Percentiles rank a stretch among this genome's conserved stretches.
These are phyloP conservation scores for Anguilla rostrata DNA, from an alignment of 2,113 vertebrate species.

Conservation along the genomic window DNA sequence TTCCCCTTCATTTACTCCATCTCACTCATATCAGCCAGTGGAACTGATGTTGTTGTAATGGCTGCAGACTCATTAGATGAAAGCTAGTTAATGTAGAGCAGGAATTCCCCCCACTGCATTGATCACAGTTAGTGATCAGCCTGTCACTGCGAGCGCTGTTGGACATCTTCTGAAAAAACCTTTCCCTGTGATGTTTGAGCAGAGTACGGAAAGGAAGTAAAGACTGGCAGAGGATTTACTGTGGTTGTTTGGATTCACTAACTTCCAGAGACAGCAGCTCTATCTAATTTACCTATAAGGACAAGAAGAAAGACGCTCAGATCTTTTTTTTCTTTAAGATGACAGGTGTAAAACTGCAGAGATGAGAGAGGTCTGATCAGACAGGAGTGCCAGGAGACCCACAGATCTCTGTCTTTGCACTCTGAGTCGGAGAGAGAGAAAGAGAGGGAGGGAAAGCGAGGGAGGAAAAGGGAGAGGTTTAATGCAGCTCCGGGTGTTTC, in stretches of 20 bases:
- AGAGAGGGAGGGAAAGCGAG: background rate
- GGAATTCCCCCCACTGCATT: background rate
- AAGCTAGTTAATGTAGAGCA: background rate
- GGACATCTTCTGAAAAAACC: background rate
- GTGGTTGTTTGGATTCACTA: background rate
- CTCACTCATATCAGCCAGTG: background rate
- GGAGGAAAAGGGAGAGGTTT: background rate
- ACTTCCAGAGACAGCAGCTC: slow-evolving; percentile 13
- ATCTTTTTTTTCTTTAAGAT: slow-evolving; percentile 19
- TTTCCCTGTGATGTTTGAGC: background rate
- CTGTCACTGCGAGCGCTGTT: background rate
- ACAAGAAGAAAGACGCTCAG: slow-evolving; percentile 23
- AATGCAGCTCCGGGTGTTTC: background rate
- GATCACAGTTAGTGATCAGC: background rate
- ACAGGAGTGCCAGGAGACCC: slow-evolving; percentile 31
- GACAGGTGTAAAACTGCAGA: slow-evolving; percentile 21
- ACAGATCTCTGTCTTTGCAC: background rate
- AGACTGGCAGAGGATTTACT: background rate
- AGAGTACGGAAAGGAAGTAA: background rate
- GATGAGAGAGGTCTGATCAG: slow-evolving; percentile 22
- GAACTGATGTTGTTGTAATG: background rate
- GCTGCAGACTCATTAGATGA: background rate
- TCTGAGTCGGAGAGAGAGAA: background rate
- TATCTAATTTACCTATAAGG: slow-evolving; percentile 19
- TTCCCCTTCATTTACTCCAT: too few species aligned